phyloP scores from a whole-genome alignment of 2,113 vertebrate species.

The Prunella himalayana region DNA sequence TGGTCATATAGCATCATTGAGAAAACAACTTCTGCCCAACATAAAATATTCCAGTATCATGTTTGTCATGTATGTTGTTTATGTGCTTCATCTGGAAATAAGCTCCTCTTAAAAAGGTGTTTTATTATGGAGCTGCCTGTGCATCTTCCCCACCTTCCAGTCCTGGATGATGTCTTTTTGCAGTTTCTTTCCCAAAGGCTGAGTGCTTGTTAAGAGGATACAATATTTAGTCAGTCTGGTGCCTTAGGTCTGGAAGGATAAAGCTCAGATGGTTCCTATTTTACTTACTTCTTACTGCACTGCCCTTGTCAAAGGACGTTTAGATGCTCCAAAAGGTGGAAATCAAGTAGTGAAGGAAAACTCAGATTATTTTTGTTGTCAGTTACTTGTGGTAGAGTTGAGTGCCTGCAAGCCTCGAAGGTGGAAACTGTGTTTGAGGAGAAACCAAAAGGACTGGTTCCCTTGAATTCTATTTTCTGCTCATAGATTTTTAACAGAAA shows the following conservation, averaged over 20 bases:
- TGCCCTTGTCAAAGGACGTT: not conserved
- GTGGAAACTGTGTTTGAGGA: not conserved
- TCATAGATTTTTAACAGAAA: not conserved
- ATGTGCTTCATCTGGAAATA: rapidly evolving
- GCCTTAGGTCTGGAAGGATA: not conserved
- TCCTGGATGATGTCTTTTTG: not conserved
- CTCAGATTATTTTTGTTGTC: not conserved
- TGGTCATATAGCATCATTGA: not conserved
- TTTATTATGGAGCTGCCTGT: not conserved
- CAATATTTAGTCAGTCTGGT: not conserved
- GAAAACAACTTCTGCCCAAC: not conserved
- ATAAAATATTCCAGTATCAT: not conserved
- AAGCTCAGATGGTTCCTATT: not conserved
- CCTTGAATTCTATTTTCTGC: not conserved
- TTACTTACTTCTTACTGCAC: not conserved
- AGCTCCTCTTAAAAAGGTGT: rapidly evolving
- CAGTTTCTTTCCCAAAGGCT: not conserved
- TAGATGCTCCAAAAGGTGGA: not conserved
- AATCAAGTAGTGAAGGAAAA: not conserved
- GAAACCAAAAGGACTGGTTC: not conserved
- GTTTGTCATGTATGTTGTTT: not conserved
- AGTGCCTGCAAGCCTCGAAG: not conserved
- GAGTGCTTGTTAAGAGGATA: not conserved
- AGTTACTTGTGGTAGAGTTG: not conserved
- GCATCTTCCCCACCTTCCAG: not conserved